Conservation (phyloP, 2,888 invertebrate genomes). For the Cephus sareptanus region DNA sequence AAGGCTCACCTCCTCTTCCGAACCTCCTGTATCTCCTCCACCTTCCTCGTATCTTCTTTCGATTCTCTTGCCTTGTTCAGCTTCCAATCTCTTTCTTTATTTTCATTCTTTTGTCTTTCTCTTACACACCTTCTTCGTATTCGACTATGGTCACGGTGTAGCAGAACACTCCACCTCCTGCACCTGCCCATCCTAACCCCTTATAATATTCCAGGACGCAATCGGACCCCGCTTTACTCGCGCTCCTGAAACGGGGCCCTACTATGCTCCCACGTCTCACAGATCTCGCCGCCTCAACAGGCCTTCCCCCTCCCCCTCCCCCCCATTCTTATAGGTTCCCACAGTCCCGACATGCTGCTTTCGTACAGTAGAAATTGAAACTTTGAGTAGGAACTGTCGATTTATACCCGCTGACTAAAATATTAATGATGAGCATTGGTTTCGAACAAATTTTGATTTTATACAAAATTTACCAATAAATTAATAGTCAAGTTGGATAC, state of each 20-base stretch:
- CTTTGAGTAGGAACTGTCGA: too few relatives aligned
- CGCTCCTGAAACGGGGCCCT: slow-evolving; percentile 10
- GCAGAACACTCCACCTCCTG: too few relatives aligned
- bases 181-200: neutral
- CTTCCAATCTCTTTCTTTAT: too few relatives aligned
- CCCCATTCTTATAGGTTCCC: neutral
- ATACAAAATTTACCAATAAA: too few relatives aligned
- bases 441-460: too few relatives aligned
- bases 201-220: slow-evolving; percentile 17
- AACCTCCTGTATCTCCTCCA: slow-evolving; percentile 4
- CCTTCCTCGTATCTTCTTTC: neutral
- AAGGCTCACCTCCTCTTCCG: slow-evolving; percentile 6
- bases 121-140: too few relatives aligned
- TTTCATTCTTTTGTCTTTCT: too few relatives aligned
- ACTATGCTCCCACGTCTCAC: slow-evolving; percentile 13
- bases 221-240: slow-evolving; percentile 13
- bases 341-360: neutral
- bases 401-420: too few relatives aligned
- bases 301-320: neutral
- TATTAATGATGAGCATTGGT: too few relatives aligned
- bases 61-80: neutral
- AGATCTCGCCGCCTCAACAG: slow-evolving; percentile 18
- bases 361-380: too few relatives aligned
- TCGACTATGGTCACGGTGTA: too few relatives aligned
- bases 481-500: too few relatives aligned